Base-by-base conservation (phyloP, 1,140 invertebrate species). In the Pseudoatta argentina region DNA sequence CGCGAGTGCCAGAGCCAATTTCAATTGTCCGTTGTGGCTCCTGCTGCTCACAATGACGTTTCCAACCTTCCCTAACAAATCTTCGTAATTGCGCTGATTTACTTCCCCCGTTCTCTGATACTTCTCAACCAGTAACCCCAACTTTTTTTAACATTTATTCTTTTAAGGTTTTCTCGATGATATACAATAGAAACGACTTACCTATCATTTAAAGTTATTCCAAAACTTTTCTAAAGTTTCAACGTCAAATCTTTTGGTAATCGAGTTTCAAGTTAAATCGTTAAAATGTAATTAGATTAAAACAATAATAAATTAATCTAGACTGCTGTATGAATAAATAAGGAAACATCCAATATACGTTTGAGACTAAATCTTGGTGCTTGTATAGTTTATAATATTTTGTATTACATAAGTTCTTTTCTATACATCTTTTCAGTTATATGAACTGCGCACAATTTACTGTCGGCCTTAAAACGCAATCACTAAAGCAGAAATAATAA, bases 31-130 rank as follows among this genome's bases (percentile, higher is more conserved):
- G 44, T 78, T 79, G 77, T 67, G 63, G 63, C 44, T 79, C 14
- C 69, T 18, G 39, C 69, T 73, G 79, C 79, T 83, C 61, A 75
- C 69, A 39, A 83, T 57, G 79, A 83, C 57, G 39, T 83, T 83
- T 75, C 59, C 59, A 83, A 75, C 30, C 55, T 34, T 21, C 55
- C 0, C 69, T 75, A 83, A 83, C 57, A 55, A 83, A 51, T 83
- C 55, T 51, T 75, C 24, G 67, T 73, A 73, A 83, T 75, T 83
- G 55, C 69, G 8, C 39, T 8, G 16, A 51, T 51, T n/a, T 34
- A 48, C 14, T 51, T 51, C 24, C 39, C 10, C n/a, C 63, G n/a
- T 14, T 30, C 3, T 16, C 7, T 27, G 14, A 2, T 48, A n/a
- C 27, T 48, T 61, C 18, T 48, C n/a, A 16, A 51, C 14, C 24